Conservation (phyloP, 2,113 vertebrate species). For the Sinocyclocheilus maitianheensis region DNA sequence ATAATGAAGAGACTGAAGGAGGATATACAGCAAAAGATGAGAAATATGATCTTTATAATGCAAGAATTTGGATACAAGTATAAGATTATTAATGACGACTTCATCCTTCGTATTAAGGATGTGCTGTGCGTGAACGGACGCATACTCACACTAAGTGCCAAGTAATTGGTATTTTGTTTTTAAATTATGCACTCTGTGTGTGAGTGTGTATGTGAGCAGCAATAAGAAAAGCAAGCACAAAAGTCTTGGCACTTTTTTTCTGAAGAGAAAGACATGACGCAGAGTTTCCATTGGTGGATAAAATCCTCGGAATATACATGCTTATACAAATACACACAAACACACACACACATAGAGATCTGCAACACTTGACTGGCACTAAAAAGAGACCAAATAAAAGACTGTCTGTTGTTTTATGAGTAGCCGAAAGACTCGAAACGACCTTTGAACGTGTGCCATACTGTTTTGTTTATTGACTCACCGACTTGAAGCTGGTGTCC, state of each 20-base stretch:
- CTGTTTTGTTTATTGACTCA: constrained; percentile 15
- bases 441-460: constrained; percentile 3
- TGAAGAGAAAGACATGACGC: not conserved
- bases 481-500: constrained; percentile 10
- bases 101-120: constrained; percentile 15
- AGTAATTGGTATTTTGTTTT: constrained; percentile 8
- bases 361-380: constrained; percentile 36
- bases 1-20: not conserved
- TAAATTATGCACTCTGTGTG: constrained; percentile 31
- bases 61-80: constrained; percentile 13
- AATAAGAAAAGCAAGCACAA: constrained; percentile 35
- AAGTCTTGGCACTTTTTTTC: constrained; percentile 22
- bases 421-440: not conserved
- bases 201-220: constrained; percentile 19
- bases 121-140: not conserved
- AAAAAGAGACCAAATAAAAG: constrained; percentile 38
- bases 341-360: not conserved
- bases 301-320: not conserved
- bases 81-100: constrained; percentile 7
- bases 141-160: not conserved
- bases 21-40: not conserved
- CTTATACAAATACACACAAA: not conserved
- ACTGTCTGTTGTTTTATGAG: not conserved
- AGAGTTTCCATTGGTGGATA: not conserved
- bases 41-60: not conserved